Percentiles rank a stretch among this genome's conserved stretches.
phyloP scores from a whole-genome alignment of 2,888 invertebrate genomes.

The Athalia cordata region DNA sequence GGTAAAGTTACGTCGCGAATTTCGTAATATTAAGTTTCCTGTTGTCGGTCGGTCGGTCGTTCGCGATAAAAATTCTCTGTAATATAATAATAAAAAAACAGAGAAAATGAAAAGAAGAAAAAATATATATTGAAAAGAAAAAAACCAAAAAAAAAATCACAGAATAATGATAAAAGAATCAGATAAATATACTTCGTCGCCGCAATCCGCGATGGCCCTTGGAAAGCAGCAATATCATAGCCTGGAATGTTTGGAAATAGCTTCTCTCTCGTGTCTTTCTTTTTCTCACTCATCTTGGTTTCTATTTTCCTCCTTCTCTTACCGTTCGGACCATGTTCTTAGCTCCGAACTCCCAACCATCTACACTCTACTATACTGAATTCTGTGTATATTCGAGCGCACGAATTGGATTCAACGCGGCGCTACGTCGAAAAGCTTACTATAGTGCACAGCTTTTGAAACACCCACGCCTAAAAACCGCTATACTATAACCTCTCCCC shows the following conservation, averaged over 20 bases:
- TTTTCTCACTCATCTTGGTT: slow-evolving; percentile 44
- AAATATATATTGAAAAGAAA: slow-evolving; percentile 10
- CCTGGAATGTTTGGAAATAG: slow-evolving; percentile 68
- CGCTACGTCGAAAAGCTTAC: neutral
- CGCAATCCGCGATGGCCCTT: slow-evolving; percentile 52
- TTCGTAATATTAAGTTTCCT: slow-evolving; percentile 12
- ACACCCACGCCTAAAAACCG: slow-evolving; percentile 39
- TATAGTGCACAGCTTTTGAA: slow-evolving; percentile 1
- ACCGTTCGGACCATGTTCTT: slow-evolving; percentile 5
- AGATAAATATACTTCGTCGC: slow-evolving; percentile 49
- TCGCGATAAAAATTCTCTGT: no score
- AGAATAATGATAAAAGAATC: slow-evolving; percentile 52
- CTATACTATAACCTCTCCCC: slow-evolving; percentile 24
- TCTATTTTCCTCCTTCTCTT: slow-evolving; percentile 36
- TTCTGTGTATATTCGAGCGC: slow-evolving; percentile 1
- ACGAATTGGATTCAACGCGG: slow-evolving; percentile 21
- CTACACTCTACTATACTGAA: slow-evolving; percentile 24
- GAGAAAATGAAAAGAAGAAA: neutral
- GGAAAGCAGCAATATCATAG: slow-evolving; percentile 69
- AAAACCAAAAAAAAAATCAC: slow-evolving; percentile 4
- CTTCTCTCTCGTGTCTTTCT: slow-evolving; percentile 54
- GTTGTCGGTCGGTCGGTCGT: neutral
- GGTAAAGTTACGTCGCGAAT: neutral
- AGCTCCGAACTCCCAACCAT: slow-evolving; percentile 7
- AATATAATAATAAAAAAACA: neutral